Base-by-base conservation (phyloP, 2,888 invertebrate species). In the Amiota mariae region DNA sequence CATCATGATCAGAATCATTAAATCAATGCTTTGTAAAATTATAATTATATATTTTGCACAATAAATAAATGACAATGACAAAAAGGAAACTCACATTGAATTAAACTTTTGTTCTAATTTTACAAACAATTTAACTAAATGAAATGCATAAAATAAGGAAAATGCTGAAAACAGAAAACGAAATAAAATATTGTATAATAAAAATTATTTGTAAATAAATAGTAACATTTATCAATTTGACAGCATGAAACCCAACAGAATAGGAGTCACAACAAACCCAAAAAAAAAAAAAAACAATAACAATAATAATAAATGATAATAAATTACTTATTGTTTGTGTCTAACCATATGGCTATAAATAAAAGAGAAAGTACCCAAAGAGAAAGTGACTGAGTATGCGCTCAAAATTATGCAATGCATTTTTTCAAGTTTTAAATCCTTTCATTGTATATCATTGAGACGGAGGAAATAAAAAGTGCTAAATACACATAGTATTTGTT, bases 1-100 rank as follows among this genome's bases (percentile, higher is more conserved):
- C 56, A 73, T 46, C 36, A 36, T 2, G 36, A 36, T 36, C 36
- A 4, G 36, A 36, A 36, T 74, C 71, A 78, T 73, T 78, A 73
- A 75, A 74, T 79, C 74, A 76, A 74, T 74, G 70, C 77, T 73
- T 75, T 76, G 72, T 74, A 66, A 54, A 72, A 75, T 72, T 74
- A 24, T 6, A 36, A 36, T 36, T 36, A 36, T 36, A 6, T 6
- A 6, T 36, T 36, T 36, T 36, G 36, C 36, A 36, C 36, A 36
- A 24, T 24, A 24, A 24, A 24, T 24, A 24, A 24, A 24, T 24
- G 24, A 24, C 24, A 24, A 24, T 24, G 24, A 24, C 24, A 24
- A 24, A 12, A 12, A 20, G 2, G 2, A 51, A 13, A n/a, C 12
- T 8, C n/a, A n/a, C n/a, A n/a, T 4, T 54, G 12, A 54, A 54